Evolutionary conservation across 2,797 vertebrate species (phyloP), one percentile per base, ranked within the genome.

Genomic region (Emys orbicularis): DNA sequence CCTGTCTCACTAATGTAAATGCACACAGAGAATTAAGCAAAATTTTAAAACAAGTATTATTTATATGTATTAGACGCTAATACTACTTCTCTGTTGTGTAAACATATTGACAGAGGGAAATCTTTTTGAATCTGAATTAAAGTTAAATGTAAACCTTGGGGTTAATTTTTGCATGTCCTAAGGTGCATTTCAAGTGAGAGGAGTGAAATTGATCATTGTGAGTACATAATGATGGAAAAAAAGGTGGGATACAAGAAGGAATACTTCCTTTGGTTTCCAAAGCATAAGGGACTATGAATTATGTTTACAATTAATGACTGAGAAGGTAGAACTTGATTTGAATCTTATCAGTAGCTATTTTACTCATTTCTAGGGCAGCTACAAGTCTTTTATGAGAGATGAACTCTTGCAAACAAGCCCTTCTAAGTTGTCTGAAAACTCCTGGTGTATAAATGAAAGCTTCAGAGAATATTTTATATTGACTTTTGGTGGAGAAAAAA

Each of bases 261-360:
- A 98, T 98, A 98, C 98, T 98, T 98, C 97, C 97, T 98, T 98
- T 97, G 96, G 97, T 98, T 98, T 98, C 88, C 93, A 96, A 92
- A 98, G 89, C 91, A 98, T 98, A 98, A 98, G 98, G 94, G 94
- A 93, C 94, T 97, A 98, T 98, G 98, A 98, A 98, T 98, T 98
- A 98, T 97, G 96, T 98, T 98, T 97, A 97, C 98, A 98, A 98
- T 98, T 98, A 98, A 98, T 98, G 97, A 94, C 97, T 98, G 95
- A 96, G 98, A 97, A 98, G 97, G 97, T 96, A 98, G 95, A 97
- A 95, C 97, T 97, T 98, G 96, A 98, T 98, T 98, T 98, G 96
- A 98, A 98, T 98, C 97, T 98, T 98, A 98, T 98, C 97, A 98
- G 98, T 81, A 97, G 96, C 96, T 97, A 98, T 98, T 98, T 98